These are phyloP conservation scores for Aethina tumida DNA, from an alignment of 1,140 invertebrate species.

Conservation along the genomic window DNA sequence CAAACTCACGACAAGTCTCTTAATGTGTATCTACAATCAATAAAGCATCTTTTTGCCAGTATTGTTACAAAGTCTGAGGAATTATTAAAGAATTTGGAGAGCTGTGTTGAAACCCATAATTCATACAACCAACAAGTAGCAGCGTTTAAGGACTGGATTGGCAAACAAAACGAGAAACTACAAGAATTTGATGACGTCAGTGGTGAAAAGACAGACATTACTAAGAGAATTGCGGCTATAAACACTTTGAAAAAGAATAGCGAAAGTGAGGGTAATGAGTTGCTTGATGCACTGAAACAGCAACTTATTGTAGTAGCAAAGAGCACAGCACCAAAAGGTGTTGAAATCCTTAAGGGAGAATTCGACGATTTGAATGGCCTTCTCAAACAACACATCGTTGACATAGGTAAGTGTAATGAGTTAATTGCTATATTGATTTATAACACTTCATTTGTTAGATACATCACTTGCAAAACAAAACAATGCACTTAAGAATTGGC, in stretches of 20 bases:
- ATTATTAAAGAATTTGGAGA: slow-evolving; percentile 73
- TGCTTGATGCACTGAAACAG: slow-evolving; percentile 58
- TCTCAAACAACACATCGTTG: slow-evolving; percentile 52
- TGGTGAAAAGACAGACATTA: slow-evolving; percentile 72
- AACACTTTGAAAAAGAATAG: slow-evolving; percentile 59
- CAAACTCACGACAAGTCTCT: slow-evolving; percentile 80
- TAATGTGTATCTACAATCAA: slow-evolving; percentile 78
- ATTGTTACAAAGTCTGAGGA: slow-evolving; percentile 82
- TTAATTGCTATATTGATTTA: too few relatives aligned
- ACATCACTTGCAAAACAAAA: slow-evolving; percentile 58
- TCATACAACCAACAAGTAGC: slow-evolving; percentile 62
- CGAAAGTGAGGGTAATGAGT: slow-evolving; percentile 57
- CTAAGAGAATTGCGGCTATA: slow-evolving; percentile 59
- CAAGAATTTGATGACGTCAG: slow-evolving; percentile 64
- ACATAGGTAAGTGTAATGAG: slow-evolving; percentile 42
- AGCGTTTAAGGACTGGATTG: slow-evolving; percentile 69
- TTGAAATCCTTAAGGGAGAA: slow-evolving; percentile 62
- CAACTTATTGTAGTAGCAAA: slow-evolving; percentile 60
- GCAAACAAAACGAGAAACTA: slow-evolving; percentile 64
- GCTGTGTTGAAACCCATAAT: slow-evolving; percentile 77
- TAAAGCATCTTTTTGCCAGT: slow-evolving; percentile 79
- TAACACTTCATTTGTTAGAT: slow-evolving; percentile 32
- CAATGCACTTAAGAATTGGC: slow-evolving; percentile 70
- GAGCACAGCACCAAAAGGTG: slow-evolving; percentile 71
- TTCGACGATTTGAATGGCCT: slow-evolving; percentile 56